Percentiles rank a stretch among this genome's conserved stretches.
Evolutionary conservation across 2,113 vertebrate genomes (phyloP).

Genomic region (Seriola dumerili): DNA sequence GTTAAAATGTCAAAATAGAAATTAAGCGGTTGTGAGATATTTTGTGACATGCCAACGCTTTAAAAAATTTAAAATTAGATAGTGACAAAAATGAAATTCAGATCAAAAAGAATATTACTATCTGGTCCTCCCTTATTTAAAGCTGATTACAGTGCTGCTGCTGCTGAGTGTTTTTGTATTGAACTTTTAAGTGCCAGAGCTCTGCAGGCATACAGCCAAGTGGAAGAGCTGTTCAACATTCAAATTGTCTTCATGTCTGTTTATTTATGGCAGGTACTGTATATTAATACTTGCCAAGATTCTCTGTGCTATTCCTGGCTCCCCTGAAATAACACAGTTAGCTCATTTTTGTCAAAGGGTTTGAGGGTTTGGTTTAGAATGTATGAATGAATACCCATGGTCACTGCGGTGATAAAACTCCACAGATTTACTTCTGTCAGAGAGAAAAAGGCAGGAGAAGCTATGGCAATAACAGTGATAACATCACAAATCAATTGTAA

Average conservation of each 20-base stretch:
- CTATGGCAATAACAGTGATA: background rate
- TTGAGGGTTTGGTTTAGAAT: slow-evolving; percentile 57
- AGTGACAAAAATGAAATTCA: slow-evolving; percentile 24
- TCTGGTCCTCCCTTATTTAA: slow-evolving; percentile 19
- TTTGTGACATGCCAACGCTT: background rate
- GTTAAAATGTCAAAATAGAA: slow-evolving; percentile 19
- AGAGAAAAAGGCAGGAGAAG: background rate
- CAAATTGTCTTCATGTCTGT: slow-evolving; percentile 60
- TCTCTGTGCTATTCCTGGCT: slow-evolving; percentile 68
- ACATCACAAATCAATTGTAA: background rate
- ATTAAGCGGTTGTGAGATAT: slow-evolving; percentile 3
- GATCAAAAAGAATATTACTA: slow-evolving; percentile 14
- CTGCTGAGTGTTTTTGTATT: slow-evolving; percentile 53
- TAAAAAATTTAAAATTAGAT: slow-evolving; percentile 20
- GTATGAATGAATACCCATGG: slow-evolving; percentile 62
- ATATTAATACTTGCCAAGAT: slow-evolving; percentile 66
- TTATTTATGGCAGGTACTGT: slow-evolving; percentile 68
- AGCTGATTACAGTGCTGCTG: slow-evolving; percentile 47
- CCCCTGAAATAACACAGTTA: slow-evolving; percentile 63
- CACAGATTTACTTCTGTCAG: slow-evolving; percentile 10
- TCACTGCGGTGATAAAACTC: slow-evolving; percentile 28
- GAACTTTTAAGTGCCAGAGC: slow-evolving; percentile 39
- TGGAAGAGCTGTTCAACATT: slow-evolving; percentile 56
- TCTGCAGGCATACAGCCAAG: slow-evolving; percentile 59
- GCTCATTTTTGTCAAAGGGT: slow-evolving; percentile 57